A percentile compares a stretch with the other conserved stretches of the same genome.
phyloP scores from a whole-genome alignment of 2,888 invertebrate species.

The Erynnis tages region DNA sequence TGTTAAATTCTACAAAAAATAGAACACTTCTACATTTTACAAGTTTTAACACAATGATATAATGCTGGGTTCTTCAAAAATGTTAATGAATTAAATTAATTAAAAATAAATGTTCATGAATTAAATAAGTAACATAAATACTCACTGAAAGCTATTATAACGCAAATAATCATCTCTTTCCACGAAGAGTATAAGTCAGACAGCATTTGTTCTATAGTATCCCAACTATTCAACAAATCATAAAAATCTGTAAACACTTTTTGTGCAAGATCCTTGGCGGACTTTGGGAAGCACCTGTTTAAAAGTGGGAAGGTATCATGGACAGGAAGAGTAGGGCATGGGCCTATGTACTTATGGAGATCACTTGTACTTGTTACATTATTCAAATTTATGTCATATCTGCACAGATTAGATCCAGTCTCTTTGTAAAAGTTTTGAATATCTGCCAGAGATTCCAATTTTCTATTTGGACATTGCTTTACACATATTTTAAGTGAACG shows the following conservation, averaged over 20 bases:
- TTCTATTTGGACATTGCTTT: slow-evolving; percentile 89
- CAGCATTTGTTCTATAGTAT: slow-evolving; percentile 92
- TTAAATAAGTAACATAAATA: slow-evolving; percentile 36
- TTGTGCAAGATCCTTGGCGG: slow-evolving; percentile 83
- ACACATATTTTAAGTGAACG: slow-evolving; percentile 94
- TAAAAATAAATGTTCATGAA: background rate
- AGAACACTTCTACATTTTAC: background rate
- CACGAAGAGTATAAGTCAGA: slow-evolving; percentile 94
- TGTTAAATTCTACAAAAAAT: too few relatives aligned
- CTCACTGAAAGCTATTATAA: slow-evolving; percentile 91
- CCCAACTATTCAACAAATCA: slow-evolving; percentile 92
- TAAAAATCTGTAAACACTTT: slow-evolving; percentile 87
- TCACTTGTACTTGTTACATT: slow-evolving; percentile 67
- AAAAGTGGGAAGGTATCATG: slow-evolving; percentile 89
- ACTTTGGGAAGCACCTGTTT: slow-evolving; percentile 93
- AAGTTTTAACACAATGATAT: too few relatives aligned
- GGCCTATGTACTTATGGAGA: slow-evolving; percentile 81
- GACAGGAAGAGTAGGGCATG: slow-evolving; percentile 90
- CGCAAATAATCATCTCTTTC: slow-evolving; percentile 91
- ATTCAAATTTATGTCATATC: slow-evolving; percentile 84
- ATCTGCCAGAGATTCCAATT: slow-evolving; percentile 83
- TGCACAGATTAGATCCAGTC: slow-evolving; percentile 89
- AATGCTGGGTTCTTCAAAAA: too few relatives aligned
- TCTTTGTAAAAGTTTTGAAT: slow-evolving; percentile 87
- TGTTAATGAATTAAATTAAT: too few relatives aligned